Evolutionary conservation across 1,140 invertebrate species (phyloP), one percentile per base, ranked within the genome.

Genomic region (Macrobrachium rosenbergii): DNA sequence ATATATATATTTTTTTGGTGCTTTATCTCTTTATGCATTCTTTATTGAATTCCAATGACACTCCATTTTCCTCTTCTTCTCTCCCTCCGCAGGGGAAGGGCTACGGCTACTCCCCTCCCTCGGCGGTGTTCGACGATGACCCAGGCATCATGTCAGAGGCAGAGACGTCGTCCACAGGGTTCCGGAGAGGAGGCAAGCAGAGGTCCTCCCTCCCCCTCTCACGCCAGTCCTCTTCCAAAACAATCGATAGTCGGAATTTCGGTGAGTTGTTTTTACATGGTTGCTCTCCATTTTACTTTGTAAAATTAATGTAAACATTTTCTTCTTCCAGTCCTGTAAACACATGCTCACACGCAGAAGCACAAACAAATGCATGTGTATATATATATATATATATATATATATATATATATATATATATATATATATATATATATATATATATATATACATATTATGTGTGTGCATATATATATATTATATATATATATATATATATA

Each of bases 61-160:
- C 21, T 45, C 12, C 5, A 2, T 12, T 11, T 21, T 0, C 21
- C 45, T 28, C 43, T 45, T 23, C 67, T 62, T 64, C 14, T 62
- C 37, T 10, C 58, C 75, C 19, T 63, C 78, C 78, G 7, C 85
- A 87, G 85, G 85, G 85, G 6, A 87, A 87, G 67, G 78, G 85
- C 28, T 81, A 81, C 52, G 78, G 85, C 45, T 87, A 87, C 80
- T 81, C 78, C 16, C 83, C 83, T 69, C 83, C 83, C 11, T 63
- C 83, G n/a, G 85, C 85, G 17, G 80, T 81, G 85, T 85, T 85
- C 23, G 97, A 98, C 91, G 98, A 99, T 90, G 98, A 99, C 92
- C 97, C 97, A 0, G 98, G 98, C 2, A 98, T 99, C 91, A 99
- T 99, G 98, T 98, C 97, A 2, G 98, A 99, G 92, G 96, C 98